These are phyloP conservation scores for Botia kubotai DNA, from an alignment of 2,797 vertebrate species.

Conservation along the genomic window DNA sequence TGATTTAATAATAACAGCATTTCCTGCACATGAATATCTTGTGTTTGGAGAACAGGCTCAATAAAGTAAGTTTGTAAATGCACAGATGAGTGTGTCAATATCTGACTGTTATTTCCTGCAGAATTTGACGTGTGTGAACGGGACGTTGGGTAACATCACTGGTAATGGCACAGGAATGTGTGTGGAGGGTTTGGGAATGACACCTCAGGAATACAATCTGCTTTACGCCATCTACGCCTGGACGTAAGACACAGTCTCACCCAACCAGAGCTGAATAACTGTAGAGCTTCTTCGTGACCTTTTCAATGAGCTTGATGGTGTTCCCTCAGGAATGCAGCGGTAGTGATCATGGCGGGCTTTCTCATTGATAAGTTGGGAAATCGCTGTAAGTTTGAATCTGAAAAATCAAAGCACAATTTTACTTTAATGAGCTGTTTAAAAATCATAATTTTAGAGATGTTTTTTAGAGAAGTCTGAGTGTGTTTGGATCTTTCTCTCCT, in stretches of 20 bases:
- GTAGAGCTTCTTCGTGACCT: neutral
- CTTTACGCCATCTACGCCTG: slow-evolving; percentile 84
- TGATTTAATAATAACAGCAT: neutral
- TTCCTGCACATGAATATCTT: neutral
- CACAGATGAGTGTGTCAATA: neutral
- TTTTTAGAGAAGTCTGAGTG: neutral
- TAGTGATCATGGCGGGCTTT: slow-evolving; percentile 85
- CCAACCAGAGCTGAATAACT: neutral
- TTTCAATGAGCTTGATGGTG: neutral
- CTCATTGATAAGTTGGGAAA: slow-evolving; percentile 87
- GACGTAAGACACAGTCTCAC: slow-evolving; percentile 70
- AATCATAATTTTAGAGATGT: neutral
- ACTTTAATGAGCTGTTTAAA: no score
- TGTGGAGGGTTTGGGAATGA: slow-evolving; percentile 83
- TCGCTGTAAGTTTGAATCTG: slow-evolving; percentile 73
- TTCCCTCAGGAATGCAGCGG: slow-evolving; percentile 78
- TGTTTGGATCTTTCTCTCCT: slow-evolving; percentile 41
- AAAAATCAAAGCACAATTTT: neutral
- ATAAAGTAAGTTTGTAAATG: neutral
- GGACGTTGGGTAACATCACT: slow-evolving; percentile 73
- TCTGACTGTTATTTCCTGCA: neutral
- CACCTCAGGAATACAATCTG: slow-evolving; percentile 84
- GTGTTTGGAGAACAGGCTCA: neutral
- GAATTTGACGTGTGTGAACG: slow-evolving; percentile 81
- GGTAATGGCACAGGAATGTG: slow-evolving; percentile 68